Evolutionary conservation across 2,888 invertebrate genomes (phyloP), one percentile per base, ranked within the genome.

Genomic region (Drosophila flavopinicola): DNA sequence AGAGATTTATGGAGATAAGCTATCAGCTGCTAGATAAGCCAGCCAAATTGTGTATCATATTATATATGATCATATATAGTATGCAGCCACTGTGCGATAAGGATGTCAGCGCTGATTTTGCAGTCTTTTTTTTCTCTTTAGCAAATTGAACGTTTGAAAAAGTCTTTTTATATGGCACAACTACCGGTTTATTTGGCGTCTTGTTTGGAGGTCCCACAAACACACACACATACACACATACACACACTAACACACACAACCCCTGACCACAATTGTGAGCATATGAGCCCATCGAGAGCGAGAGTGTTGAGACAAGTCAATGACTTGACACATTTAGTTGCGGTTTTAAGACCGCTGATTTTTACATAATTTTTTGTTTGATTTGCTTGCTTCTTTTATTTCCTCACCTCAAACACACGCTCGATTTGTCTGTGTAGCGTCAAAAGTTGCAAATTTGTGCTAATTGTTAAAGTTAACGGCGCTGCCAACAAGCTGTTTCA

Each of bases 401-500:
- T 63, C 37, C 30, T 51, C 39, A 32, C 41, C 10, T 2, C 6
- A 15, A 3, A 39, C 56, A 63, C 42, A 56, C 41, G 23, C 27
- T 49, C 37, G 48, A 20, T 20, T 20, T 20, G 20, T 20, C 4
- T 20, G 20, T 20, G 4, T 20, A 42, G 59, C 42, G 20, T 20
- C 59, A 63, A 75, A 78, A 54, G 39, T 84, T 61, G 60, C 77
- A 60, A 61, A 65, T 66, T 72, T 64, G 56, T 73, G 79, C 54
- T 73, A 78, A 79, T 68, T 58, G 58, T 47, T 75, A 51, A 13
- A 39, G 52, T 47, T 58, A 78, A 79, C 59, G 47, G 47, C 9
- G 49, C 41, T 48, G 15, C 52, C 39, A 44, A 38, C 42, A 25
- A 32, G 48, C 42, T 49, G 39, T 41, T 24, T 33, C 56, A 49